Evolutionary conservation across 1,140 invertebrate species (phyloP).

Genomic region (Drosophila tristis): DNA sequence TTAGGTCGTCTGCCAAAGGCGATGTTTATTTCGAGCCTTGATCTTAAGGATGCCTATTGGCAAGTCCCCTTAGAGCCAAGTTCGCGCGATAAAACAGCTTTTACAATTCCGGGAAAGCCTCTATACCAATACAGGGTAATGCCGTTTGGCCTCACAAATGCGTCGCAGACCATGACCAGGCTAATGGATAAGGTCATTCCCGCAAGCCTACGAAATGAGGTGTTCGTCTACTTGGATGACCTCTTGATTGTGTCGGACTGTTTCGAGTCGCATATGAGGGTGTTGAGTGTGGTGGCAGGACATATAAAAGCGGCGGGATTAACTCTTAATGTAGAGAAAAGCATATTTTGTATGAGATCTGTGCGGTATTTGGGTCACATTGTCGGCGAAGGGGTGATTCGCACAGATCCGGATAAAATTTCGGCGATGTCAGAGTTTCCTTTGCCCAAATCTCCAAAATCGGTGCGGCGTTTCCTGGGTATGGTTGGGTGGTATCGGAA

Average conservation of each 20-base stretch:
- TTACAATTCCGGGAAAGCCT: background rate
- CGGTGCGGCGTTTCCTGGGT: background rate
- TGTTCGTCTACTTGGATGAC: constrained; percentile 5
- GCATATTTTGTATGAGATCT: constrained; percentile 8
- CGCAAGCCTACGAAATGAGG: background rate
- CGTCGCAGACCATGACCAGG: constrained; percentile 1
- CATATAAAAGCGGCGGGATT: background rate
- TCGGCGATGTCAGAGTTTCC: constrained; percentile 1
- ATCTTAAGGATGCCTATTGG: constrained; percentile 1
- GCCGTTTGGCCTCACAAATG: constrained; percentile 5
- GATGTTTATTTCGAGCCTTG: constrained; percentile 2
- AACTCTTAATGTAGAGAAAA: constrained; percentile 15
- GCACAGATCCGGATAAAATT: background rate
- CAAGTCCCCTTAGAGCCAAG: background rate
- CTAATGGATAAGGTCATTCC: constrained; percentile 15
- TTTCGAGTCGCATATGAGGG: constrained; percentile 1
- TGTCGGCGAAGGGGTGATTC: constrained; percentile 7
- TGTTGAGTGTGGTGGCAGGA: background rate
- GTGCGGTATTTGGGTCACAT: constrained; percentile 11
- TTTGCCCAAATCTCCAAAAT: background rate
- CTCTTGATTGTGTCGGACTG: constrained; percentile 5
- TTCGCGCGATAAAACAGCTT: background rate
- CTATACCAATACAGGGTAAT: constrained; percentile 1
- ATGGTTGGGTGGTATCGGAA: constrained; percentile 1
- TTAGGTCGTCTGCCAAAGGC: constrained; percentile 1